Evolutionary conservation across 1,140 invertebrate genomes (phyloP).

Genomic region (Rhagoletis zephyria): DNA sequence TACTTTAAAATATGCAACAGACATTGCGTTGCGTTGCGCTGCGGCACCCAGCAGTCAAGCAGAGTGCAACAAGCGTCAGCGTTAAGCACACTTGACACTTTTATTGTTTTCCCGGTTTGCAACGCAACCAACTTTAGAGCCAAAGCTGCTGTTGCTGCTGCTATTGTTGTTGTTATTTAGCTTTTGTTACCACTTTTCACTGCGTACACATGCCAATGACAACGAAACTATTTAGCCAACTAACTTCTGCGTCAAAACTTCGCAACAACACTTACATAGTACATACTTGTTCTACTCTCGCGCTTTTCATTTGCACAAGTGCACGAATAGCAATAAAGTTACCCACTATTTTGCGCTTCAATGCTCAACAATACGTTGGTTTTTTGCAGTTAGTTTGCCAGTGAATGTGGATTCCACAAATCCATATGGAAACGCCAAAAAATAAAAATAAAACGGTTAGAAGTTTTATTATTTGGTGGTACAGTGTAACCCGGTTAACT

Average conservation of each 20-base stretch:
- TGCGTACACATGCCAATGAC: not conserved
- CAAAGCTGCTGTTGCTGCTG: not conserved
- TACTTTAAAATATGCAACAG: not conserved
- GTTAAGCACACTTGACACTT: constrained; percentile 11
- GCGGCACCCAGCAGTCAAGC: not conserved
- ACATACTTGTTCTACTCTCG: not conserved
- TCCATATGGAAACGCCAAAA: no score
- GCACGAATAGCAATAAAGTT: no score
- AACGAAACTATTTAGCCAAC: not conserved
- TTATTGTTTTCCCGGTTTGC: not conserved
- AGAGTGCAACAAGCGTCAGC: constrained; percentile 21
- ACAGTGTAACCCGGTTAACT: no score
- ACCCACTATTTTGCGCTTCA: no score
- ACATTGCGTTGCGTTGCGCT: not conserved
- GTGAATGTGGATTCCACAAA: no score
- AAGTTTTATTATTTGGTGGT: no score
- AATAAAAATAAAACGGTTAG: no score
- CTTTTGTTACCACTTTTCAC: not conserved
- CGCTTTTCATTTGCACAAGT: not conserved
- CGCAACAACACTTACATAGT: not conserved
- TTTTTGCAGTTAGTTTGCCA: no score
- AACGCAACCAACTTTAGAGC: not conserved
- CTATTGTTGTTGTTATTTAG: not conserved
- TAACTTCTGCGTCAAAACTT: not conserved
- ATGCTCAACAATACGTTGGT: no score